These are phyloP conservation scores for Ara ararauna DNA, from an alignment of 2,797 vertebrate genomes.

Conservation along the genomic window DNA sequence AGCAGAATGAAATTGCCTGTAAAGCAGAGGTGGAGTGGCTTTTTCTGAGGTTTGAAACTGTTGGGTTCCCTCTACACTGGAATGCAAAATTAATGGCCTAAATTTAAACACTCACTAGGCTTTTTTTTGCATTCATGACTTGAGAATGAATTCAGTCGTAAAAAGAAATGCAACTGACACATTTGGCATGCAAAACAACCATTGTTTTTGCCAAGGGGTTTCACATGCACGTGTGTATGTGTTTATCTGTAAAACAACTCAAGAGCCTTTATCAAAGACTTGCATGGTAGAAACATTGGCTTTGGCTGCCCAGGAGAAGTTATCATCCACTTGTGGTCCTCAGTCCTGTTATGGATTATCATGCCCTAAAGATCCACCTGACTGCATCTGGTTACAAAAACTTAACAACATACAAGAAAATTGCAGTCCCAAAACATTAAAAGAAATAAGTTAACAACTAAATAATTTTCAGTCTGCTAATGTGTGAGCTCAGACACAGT, in stretches of 20 bases:
- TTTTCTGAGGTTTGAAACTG: conserved; percentile 39
- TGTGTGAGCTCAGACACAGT: neutral
- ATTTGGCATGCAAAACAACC: conserved; percentile 59
- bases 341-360: neutral
- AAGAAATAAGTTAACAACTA: conserved; percentile 40
- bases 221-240: neutral
- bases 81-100: conserved; percentile 55
- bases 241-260: conserved; percentile 29
- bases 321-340: neutral
- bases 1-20: conserved; percentile 57
- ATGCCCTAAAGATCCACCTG: neutral
- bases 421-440: conserved; percentile 33
- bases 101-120: conserved; percentile 12
- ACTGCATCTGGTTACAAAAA: neutral
- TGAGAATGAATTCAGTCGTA: conserved; percentile 47
- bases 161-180: conserved; percentile 58
- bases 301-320: neutral
- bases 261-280: neutral
- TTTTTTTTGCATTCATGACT: neutral
- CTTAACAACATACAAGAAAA: neutral
- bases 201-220: conserved; percentile 51
- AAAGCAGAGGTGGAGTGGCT: conserved; percentile 33
- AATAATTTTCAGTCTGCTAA: neutral
- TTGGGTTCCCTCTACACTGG: neutral
- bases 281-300: accelerated